These are phyloP conservation scores for Prenolepis imparis DNA, from an alignment of 2,888 invertebrate genomes.

Conservation along the genomic window DNA sequence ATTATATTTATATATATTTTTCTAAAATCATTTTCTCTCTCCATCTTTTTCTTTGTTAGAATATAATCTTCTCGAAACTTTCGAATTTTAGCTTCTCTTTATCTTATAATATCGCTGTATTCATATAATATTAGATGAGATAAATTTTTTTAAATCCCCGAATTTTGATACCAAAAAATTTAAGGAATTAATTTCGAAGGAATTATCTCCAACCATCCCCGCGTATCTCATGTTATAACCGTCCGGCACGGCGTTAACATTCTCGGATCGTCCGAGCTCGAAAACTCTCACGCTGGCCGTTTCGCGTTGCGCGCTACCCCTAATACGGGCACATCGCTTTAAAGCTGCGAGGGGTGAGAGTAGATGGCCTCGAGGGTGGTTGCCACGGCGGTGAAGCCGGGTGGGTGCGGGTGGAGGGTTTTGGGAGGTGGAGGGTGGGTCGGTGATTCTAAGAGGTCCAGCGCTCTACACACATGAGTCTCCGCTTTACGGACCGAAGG, in stretches of 20 bases:
- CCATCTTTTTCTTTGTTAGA: background rate
- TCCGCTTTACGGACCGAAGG: conserved; percentile 52
- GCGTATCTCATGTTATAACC: background rate
- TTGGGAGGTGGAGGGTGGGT: conserved; percentile 72
- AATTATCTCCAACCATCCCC: conserved; percentile 31
- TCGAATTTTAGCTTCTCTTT: no score
- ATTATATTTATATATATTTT: background rate
- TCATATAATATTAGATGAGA: background rate
- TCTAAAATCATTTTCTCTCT: background rate
- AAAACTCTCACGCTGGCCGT: conserved; percentile 32
- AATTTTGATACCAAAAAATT: background rate
- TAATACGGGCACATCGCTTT: conserved; percentile 84
- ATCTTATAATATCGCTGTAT: no score
- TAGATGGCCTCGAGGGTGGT: conserved; percentile 79
- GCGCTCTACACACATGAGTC: conserved; percentile 82
- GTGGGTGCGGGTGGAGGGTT: conserved; percentile 75
- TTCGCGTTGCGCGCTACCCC: conserved; percentile 33
- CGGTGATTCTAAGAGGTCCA: conserved; percentile 85
- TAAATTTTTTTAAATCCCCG: background rate
- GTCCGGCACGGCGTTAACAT: conserved; percentile 28
- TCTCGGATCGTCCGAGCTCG: conserved; percentile 3
- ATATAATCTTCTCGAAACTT: background rate
- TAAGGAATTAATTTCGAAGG: background rate
- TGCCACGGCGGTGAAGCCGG: conserved; percentile 74
- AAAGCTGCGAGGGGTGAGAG: conserved; percentile 81